phyloP scores from a whole-genome alignment of 2,797 vertebrate genomes.

The Propithecus deckenii region DNA sequence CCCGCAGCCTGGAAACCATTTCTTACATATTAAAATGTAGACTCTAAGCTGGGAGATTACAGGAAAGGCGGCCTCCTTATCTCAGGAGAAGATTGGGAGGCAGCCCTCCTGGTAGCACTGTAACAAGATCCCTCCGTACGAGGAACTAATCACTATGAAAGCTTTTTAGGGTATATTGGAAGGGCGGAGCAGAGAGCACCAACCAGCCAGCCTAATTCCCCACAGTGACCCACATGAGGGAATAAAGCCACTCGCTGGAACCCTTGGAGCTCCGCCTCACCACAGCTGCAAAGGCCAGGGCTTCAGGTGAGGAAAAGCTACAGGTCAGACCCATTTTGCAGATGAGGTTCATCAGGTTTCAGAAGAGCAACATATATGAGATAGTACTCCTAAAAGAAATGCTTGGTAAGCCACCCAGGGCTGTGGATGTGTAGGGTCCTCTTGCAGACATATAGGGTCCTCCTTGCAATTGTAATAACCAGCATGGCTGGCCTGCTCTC shows the following conservation, averaged over 20 bases:
- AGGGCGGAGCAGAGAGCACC: not conserved
- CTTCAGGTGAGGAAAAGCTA: not conserved
- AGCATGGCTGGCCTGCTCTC: not conserved
- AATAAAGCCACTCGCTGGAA: not conserved
- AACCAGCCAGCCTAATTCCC: not conserved
- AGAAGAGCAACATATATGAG: not conserved
- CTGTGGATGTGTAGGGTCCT: not conserved
- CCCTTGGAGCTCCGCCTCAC: not conserved
- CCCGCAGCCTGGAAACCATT: not conserved
- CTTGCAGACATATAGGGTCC: not conserved
- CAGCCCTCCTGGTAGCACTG: not conserved
- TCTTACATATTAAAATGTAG: not conserved
- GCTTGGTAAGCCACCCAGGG: no score
- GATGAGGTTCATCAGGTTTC: not conserved
- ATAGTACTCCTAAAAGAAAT: accelerated
- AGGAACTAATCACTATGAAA: not conserved
- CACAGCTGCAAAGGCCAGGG: accelerated
- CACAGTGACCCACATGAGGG: not conserved
- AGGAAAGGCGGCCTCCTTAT: not conserved
- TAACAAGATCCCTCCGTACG: not conserved
- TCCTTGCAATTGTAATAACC: not conserved
- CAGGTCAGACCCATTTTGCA: not conserved
- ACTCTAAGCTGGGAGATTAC: not conserved
- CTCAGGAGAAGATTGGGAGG: not conserved
- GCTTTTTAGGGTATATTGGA: not conserved